Evolutionary conservation across 2,888 invertebrate genomes (phyloP), one percentile per base, ranked within the genome.

Genomic region (Hirtodrosophila cameraria): DNA sequence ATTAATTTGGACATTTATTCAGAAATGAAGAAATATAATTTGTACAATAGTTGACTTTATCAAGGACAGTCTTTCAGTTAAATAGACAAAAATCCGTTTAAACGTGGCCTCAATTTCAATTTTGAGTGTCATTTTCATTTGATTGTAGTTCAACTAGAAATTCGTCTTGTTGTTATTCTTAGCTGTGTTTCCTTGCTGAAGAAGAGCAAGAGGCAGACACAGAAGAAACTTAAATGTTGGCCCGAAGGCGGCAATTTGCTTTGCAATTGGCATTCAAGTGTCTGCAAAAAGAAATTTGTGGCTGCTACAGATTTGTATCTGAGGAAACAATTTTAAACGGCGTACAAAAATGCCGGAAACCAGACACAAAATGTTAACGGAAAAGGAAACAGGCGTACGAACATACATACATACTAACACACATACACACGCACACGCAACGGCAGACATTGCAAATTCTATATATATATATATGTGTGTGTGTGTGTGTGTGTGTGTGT

Each of bases 261-360:
- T 18, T 69, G 83, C 86, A 85, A 85, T 80, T 80, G 72, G 79
- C 75, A 72, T 72, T 75, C 75, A 63, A 85, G 69, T 70, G 80
- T 61, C 80, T 72, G 80, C 54, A 54, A 63, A 69, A 62, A 46
- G 38, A 52, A 55, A 71, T 59, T 76, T 53, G 60, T 52, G 52
- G 54, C 57, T 49, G 65, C 55, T 38, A 18, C 16, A 70, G 86
- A 86, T 81, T 84, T 78, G 82, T 76, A 79, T 83, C 81, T 67
- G 54, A 70, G 77, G 86, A 81, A 81, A 86, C 81, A 81, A 86
- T 81, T 86, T 81, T 86, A 86, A 81, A 74, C 74, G 66, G 81
- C 80, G 70, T 42, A 86, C 81, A 86, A 86, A 86, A 86, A 83
- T 83, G 81, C 86, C 81, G 81, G 81, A 81, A 86, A 80, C 86